Percentiles rank a stretch among this genome's conserved stretches.
Conservation (phyloP, 2,888 invertebrate species). For the Gastracanthus pulcherrimus region DNA sequence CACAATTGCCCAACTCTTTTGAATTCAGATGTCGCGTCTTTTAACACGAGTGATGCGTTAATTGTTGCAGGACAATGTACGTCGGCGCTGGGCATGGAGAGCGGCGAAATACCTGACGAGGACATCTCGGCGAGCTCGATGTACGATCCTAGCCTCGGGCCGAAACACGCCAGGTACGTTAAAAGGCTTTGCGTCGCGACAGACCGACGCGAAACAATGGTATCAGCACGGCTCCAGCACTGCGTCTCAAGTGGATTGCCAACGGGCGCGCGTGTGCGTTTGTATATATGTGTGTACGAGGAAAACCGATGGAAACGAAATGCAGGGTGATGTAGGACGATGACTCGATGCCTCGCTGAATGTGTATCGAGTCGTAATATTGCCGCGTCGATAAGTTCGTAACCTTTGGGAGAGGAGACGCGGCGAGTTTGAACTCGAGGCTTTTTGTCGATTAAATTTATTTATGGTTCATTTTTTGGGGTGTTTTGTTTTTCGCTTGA, state of each 20-base stretch:
- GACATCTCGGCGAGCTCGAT: slow-evolving; percentile 76
- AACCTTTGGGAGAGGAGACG: background rate
- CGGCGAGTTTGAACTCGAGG: slow-evolving; percentile 19
- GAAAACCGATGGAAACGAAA: slow-evolving; percentile 17
- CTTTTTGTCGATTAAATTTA: background rate
- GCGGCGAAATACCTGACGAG: slow-evolving; percentile 75
- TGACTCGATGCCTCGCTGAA: slow-evolving; percentile 39
- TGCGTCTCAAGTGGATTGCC: background rate
- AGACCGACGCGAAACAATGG: slow-evolving; percentile 62
- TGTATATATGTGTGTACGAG: background rate
- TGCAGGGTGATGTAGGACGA: slow-evolving; percentile 16
- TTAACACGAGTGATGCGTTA: slow-evolving; percentile 51
- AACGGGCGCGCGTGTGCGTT: background rate
- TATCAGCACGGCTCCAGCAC: slow-evolving; percentile 58
- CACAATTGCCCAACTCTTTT: too few relatives aligned
- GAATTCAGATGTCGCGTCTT: background rate
- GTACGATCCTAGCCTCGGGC: slow-evolving; percentile 75
- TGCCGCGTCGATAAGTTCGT: slow-evolving; percentile 30
- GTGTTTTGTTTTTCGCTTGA: background rate
- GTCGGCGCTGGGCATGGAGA: slow-evolving; percentile 74
- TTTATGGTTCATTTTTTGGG: background rate
- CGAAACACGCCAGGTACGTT: slow-evolving; percentile 74
- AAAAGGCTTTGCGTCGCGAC: background rate
- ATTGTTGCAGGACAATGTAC: slow-evolving; percentile 74
- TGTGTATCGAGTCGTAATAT: slow-evolving; percentile 41